Base-by-base conservation (phyloP, 2,888 invertebrate genomes). In the Drosophila conformis region DNA sequence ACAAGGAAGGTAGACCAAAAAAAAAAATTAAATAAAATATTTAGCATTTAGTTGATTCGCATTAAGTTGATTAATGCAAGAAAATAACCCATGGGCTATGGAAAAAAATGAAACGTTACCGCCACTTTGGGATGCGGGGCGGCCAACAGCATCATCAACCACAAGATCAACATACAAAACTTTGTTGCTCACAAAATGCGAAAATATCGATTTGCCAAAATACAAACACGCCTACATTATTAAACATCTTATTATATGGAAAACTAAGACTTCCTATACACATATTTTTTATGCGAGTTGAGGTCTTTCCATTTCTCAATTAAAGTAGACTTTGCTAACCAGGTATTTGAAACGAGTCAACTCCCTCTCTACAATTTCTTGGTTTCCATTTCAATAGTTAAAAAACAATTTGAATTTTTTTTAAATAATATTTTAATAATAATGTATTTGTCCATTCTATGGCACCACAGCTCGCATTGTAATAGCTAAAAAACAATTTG, bases 1-100 rank as follows among this genome's bases (percentile, higher is more conserved):
- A 61, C 61, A 74, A 71, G 67, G 52, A 73, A 76, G 59, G 67
- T 42, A 65, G 56, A 52, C 27, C 27, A 53, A 38, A 38, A 27
- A 29, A 54, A 60, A 66, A 48, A 56, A 46, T 54, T 76, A 73
- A 62, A 71, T 10, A 33, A 11, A 11, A 53, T 65, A 71, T 67
- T 80, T 73, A 74, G 72, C 66, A 87, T 77, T 81, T 76, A 73
- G 61, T 85, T 87, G 81, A 87, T 87, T 87, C 75, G 71, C 66
- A 87, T 77, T 83, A 77, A 73, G 63, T 85, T 87, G 83, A 87
- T 87, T 87, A 89, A 87, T 80, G 78, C 76, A 73, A 75, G 66
- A 76, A 74, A 76, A 80, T 78, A 76, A 73, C 73, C 87, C 69
- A 79, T 76, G 70, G 67, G 64, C 36, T 56, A 36, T 51, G 48